Percentiles rank a stretch among this genome's conserved stretches.
Conservation (phyloP, 53 echinoderm and acorn worm species). For the Paracentrotus lividus region DNA sequence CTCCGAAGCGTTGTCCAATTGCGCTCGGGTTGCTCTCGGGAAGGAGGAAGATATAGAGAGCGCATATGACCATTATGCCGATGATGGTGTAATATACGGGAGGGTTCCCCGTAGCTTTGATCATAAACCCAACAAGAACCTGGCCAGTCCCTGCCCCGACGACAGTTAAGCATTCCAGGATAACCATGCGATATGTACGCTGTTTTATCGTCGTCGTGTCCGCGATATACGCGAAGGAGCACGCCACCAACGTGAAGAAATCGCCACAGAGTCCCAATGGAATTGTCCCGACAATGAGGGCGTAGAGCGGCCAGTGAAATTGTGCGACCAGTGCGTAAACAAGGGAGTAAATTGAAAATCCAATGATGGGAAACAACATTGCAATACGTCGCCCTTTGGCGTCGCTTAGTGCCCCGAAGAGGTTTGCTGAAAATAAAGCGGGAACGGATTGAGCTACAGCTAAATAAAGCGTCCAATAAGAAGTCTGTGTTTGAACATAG, state of each 20-base stretch:
- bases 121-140: constrained; percentile 63
- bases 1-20: constrained; percentile 39
- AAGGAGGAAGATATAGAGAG: constrained; percentile 64
- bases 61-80: constrained; percentile 52
- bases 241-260: constrained; percentile 72
- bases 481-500: constrained; percentile 64
- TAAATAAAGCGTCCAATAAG: constrained; percentile 77
- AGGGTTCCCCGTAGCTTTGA: constrained; percentile 59
- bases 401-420: constrained; percentile 72
- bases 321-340: constrained; percentile 51
- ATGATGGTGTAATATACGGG: constrained; percentile 67
- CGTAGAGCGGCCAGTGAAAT: constrained; percentile 52
- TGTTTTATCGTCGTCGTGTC: constrained; percentile 66
- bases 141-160: constrained; percentile 69
- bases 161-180: constrained; percentile 66
- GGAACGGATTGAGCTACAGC: constrained; percentile 70
- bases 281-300: constrained; percentile 57
- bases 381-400: constrained; percentile 62
- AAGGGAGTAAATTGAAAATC: constrained; percentile 65
- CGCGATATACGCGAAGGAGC: constrained; percentile 75
- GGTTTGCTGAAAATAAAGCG: constrained; percentile 73
- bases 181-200: constrained; percentile 69
- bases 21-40: constrained; percentile 66
- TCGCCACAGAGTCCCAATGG: constrained; percentile 72
- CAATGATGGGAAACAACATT: constrained; percentile 69